These are phyloP conservation scores for Dasysyrphus tricinctus DNA, from an alignment of 2,888 invertebrate species.

Conservation along the genomic window DNA sequence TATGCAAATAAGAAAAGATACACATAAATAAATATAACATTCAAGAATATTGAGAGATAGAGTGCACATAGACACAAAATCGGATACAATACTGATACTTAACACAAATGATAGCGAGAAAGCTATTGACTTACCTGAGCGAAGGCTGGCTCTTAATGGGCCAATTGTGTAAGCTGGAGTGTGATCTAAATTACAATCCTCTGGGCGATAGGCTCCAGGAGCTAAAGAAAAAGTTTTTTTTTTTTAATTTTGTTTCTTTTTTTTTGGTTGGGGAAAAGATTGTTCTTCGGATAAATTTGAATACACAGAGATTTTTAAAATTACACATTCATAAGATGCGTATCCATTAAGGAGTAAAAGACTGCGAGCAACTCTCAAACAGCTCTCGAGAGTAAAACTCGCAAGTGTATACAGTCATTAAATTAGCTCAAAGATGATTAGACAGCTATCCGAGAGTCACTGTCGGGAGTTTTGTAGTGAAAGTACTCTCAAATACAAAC, in stretches of 20 bases:
- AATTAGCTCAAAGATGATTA: too few relatives aligned
- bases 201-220: slow-evolving; percentile 87
- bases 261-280: neutral
- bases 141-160: slow-evolving; percentile 82
- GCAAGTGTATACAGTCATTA: too few relatives aligned
- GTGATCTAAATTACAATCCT: slow-evolving; percentile 83
- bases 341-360: too few relatives aligned
- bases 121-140: slow-evolving; percentile 79
- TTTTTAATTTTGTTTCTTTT: neutral
- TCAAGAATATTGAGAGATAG: slow-evolving; percentile 17
- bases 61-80: slow-evolving; percentile 25
- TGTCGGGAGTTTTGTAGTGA: too few relatives aligned
- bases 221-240: slow-evolving; percentile 78
- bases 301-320: neutral
- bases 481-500: too few relatives aligned
- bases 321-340: too few relatives aligned
- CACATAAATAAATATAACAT: slow-evolving; percentile 9
- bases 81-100: slow-evolving; percentile 24
- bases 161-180: slow-evolving; percentile 86
- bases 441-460: too few relatives aligned
- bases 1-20: slow-evolving; percentile 41
- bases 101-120: slow-evolving; percentile 31
- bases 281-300: neutral
- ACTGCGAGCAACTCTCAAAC: too few relatives aligned
- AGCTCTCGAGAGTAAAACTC: too few relatives aligned